Conservation (phyloP, 2,113 vertebrate species). For the Apus apus region DNA sequence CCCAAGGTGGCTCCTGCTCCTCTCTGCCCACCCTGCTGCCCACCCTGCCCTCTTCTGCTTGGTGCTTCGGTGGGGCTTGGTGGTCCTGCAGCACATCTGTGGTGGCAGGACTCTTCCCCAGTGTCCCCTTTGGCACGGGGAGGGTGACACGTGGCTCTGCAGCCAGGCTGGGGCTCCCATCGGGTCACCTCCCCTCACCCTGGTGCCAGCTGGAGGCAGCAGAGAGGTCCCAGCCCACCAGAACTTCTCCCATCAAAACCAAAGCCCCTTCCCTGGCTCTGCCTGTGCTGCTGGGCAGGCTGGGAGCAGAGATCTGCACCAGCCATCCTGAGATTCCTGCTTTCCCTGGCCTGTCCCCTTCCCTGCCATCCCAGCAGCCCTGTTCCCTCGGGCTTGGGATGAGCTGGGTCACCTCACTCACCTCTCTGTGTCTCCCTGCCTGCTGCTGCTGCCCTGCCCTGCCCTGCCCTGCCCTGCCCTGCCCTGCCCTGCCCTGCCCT, state of each 20-base stretch:
- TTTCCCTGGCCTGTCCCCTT: not conserved
- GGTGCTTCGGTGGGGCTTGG: not conserved
- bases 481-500: too few relatives aligned
- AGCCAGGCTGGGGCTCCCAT: accelerated
- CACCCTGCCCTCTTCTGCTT: not conserved
- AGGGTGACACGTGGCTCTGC: not conserved
- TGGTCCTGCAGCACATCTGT: not conserved
- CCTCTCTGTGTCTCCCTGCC: slow-evolving; percentile 47
- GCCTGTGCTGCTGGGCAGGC: not conserved
- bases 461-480: not conserved
- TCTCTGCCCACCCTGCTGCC: not conserved
- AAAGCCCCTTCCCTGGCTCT: not conserved
- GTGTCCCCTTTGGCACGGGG: accelerated
- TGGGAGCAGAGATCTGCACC: accelerated
- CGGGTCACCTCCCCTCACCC: accelerated
- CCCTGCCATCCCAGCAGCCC: not conserved
- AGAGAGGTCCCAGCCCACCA: not conserved
- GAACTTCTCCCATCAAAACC: not conserved
- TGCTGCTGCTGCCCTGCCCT: slow-evolving; percentile 34
- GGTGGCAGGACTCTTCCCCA: not conserved
- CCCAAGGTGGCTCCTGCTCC: not conserved
- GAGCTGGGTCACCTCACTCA: slow-evolving; percentile 28
- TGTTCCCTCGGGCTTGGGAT: not conserved
- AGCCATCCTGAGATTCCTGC: accelerated
- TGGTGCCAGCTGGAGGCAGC: not conserved